Conservation (phyloP, 1,140 invertebrate genomes). For the Drosophila mojavensis region DNA sequence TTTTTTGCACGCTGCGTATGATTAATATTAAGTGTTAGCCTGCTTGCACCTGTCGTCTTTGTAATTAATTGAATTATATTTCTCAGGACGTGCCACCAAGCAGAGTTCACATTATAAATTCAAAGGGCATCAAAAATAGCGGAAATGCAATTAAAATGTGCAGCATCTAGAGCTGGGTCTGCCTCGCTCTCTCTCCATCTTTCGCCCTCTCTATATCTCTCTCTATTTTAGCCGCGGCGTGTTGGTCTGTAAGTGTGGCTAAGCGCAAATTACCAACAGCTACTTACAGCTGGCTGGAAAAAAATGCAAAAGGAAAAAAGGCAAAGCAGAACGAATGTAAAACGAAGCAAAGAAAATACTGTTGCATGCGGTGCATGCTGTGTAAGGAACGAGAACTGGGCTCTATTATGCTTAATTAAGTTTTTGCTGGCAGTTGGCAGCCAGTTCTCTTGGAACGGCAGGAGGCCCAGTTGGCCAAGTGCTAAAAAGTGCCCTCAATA, state of each 20-base stretch:
- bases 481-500: conserved; percentile 41
- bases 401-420: conserved; percentile 81
- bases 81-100: conserved; percentile 61
- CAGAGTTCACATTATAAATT: conserved; percentile 64
- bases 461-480: conserved; percentile 15
- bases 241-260: conserved; percentile 73
- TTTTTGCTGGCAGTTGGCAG: conserved; percentile 48
- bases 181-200: neutral
- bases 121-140: conserved; percentile 78
- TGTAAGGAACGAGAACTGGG: conserved; percentile 35
- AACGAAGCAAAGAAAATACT: conserved; percentile 37
- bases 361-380: conserved; percentile 23
- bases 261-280: conserved; percentile 80
- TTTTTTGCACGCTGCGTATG: conserved; percentile 56
- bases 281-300: conserved; percentile 56
- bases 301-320: conserved; percentile 20
- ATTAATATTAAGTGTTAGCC: conserved; percentile 73
- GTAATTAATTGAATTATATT: conserved; percentile 82
- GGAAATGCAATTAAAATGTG: conserved; percentile 80
- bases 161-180: neutral
- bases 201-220: neutral
- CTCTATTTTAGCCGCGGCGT: neutral
- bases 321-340: conserved; percentile 9
- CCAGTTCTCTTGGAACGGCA: conserved; percentile 38
- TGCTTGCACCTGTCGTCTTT: conserved; percentile 72